Base-by-base conservation (phyloP, 2,888 invertebrate species). In the Heliconius charithonia region DNA sequence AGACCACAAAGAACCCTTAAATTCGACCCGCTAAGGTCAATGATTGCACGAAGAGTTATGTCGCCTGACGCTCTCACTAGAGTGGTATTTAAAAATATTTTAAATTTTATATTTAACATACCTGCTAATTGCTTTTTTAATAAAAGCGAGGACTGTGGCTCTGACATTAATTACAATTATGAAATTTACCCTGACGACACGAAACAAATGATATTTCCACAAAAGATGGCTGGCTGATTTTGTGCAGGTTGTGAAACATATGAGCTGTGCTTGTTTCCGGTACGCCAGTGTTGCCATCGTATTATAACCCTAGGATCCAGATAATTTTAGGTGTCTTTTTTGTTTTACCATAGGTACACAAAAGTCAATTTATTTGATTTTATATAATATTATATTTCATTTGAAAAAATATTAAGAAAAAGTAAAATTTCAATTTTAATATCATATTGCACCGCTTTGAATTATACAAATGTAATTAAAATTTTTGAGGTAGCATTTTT, bases 81-180 rank as follows among this genome's bases (percentile, higher is more conserved):
- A 86, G 86, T 88, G 86, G 88, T 86, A 87, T 84, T 84, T 84
- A 87, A 83, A 86, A 88, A 87, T 85, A 76, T 77, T 85, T 87
- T 84, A 84, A 81, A 81, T 81, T 80, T 84, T 56, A 81, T 82
- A 85, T 81, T 77, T 80, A 81, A 95, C 96, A 95, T 96, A 98
- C 98, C 98, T 97, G 98, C 98, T 96, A 98, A 96, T 96, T 98
- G 98, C 97, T 98, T 98, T 96, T 98, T 97, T 95, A 98, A 96
- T 96, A 98, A 96, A 95, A 98, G 97, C 95, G 98, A 97, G 95
- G 98, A 98, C 97, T 98, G 98, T 97, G 97, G 97, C 96, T 98
- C 98, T 97, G 98, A 98, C 98, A 98, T 98, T 97, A 97, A 97
- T 97, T 97, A 96, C 96, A 96, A 96, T 96, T 96, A 96, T 95